Base-by-base conservation (phyloP, 1,140 invertebrate species). In the Drosophila nigrodunni region DNA sequence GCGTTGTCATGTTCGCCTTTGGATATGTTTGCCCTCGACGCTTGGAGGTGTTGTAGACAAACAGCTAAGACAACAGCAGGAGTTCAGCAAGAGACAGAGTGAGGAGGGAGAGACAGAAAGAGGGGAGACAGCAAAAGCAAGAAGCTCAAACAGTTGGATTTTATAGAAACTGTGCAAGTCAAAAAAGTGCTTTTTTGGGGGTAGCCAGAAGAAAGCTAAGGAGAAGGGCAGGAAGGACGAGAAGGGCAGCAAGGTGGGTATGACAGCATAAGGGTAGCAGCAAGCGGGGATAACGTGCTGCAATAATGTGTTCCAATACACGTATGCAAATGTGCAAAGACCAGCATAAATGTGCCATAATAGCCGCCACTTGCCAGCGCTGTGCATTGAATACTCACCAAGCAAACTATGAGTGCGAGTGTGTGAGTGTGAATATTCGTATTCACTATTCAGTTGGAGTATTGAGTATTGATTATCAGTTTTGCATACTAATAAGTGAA, bases 381-480 rank as follows among this genome's bases (percentile, higher is more conserved):
- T 15, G 50, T 34, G 50, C 21, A 62, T 62, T 54, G 49, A 62
- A 54, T 25, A 57, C 64, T 49, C 44, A 64, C 21, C n/a, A 37
- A 52, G 30, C 49, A 3, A 30, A 62, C 34, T 10, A 7, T 30
- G 46, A 50, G 60, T 47, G 25, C 37, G 43, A 34, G 58, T 39
- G 57, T 46, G 49, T 52, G 57, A 34, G 57, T 59, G 57, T 46
- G 30, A 44, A 4, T 30, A 30, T 30, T 30, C 25, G 25, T 30
- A 30, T 30, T 30, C 25, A 30, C 25, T 65, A 65, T 65, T 66
- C 61, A 47, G 64, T 47, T 70, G 65, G 54, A 64, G 77, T 71
- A 71, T 59, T 75, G 71, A 78, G 75, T 80, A 87, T 88, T 87
- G 83, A 87, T 87, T 87, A 87, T 88, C 83, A 88, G 83, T 82